Conservation (phyloP, 2,888 invertebrate genomes). For the Meiosimyza decipiens region DNA sequence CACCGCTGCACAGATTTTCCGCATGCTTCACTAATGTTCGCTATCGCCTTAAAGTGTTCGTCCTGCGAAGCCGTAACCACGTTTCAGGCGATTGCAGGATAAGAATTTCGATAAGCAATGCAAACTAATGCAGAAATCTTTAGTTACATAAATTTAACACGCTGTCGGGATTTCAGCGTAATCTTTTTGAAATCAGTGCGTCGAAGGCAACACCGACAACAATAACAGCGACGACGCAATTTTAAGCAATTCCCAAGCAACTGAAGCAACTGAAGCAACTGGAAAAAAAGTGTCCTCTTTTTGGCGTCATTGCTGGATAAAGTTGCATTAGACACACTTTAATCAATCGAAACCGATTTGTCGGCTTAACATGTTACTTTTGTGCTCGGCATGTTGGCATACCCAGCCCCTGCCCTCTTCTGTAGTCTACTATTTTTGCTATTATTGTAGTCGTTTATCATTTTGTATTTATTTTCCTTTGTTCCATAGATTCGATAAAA, state of each 20-base stretch:
- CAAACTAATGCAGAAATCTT: slow-evolving; percentile 37
- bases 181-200: slow-evolving; percentile 19
- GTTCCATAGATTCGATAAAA: slow-evolving; percentile 26
- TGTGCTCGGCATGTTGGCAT: background rate
- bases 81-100: background rate
- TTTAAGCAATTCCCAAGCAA: slow-evolving; percentile 24
- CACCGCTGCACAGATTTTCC: slow-evolving; percentile 53
- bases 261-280: slow-evolving; percentile 13
- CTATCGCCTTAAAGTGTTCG: background rate
- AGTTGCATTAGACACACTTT: slow-evolving; percentile 54
- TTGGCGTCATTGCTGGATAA: slow-evolving; percentile 47
- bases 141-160: slow-evolving; percentile 53
- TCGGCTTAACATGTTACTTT: slow-evolving; percentile 62
- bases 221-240: slow-evolving; percentile 31
- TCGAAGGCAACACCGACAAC: slow-evolving; percentile 28
- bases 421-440: slow-evolving; percentile 26
- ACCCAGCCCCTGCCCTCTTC: background rate
- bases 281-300: slow-evolving; percentile 43
- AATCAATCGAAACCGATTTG: slow-evolving; percentile 66
- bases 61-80: background rate
- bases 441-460: slow-evolving; percentile 41
- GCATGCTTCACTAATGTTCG: slow-evolving; percentile 41
- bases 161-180: slow-evolving; percentile 48
- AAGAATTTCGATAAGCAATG: slow-evolving; percentile 3
- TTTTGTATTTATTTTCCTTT: slow-evolving; percentile 35